A percentile compares a stretch with the other conserved stretches of the same genome.
Conservation (phyloP, 2,888 invertebrate genomes). For the Caenorhabditis becei region DNA sequence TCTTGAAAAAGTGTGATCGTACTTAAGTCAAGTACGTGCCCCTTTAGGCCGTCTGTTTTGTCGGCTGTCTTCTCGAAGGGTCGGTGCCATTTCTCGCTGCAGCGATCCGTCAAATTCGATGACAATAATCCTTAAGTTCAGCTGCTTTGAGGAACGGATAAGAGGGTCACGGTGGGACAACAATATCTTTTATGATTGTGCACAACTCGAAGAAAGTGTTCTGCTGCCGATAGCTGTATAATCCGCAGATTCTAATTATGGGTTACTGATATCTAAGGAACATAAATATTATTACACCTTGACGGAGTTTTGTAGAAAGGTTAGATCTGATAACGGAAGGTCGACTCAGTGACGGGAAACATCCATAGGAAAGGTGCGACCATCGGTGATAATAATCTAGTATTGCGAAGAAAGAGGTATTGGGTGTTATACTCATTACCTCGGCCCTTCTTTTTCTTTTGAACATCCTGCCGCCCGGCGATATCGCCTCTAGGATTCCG, state of each 20-base stretch:
- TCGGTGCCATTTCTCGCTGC: conserved; percentile 6
- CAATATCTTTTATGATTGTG: not conserved
- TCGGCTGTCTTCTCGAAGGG: conserved; percentile 11
- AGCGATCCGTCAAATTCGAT: conserved; percentile 48
- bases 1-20: not conserved
- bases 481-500: not conserved
- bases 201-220: not conserved
- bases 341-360: conserved; percentile 1
- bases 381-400: conserved; percentile 6
- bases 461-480: not conserved
- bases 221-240: too few relatives aligned
- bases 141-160: conserved; percentile 17
- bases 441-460: not conserved
- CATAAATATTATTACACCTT: conserved; percentile 43
- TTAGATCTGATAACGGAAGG: not conserved
- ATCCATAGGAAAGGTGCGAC: conserved; percentile 44
- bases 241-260: not conserved
- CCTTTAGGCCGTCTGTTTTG: conserved; percentile 6
- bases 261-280: conserved; percentile 2
- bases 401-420: not conserved
- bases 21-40: conserved; percentile 16
- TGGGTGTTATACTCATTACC: conserved; percentile 19
- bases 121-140: conserved; percentile 51
- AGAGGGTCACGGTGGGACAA: conserved; percentile 22
- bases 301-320: conserved; percentile 17